phyloP scores from a whole-genome alignment of 2,888 invertebrate species.

The Nomada fucata region DNA sequence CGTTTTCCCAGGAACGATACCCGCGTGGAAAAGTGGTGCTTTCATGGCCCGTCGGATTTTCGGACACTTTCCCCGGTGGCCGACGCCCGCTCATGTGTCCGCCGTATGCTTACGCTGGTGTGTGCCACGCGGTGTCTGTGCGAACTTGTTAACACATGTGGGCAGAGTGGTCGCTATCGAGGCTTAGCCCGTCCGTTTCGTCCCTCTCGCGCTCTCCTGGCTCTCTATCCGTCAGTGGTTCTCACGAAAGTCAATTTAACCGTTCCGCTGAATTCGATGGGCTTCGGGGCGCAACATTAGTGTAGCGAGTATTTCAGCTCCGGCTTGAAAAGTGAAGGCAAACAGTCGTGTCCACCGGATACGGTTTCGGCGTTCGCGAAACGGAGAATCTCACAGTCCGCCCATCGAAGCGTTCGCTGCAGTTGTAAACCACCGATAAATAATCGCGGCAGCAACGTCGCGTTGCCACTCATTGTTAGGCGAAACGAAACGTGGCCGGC shows the following conservation, averaged over 20 bases:
- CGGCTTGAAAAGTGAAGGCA: no score
- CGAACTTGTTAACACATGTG: constrained; percentile 71
- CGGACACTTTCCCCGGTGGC: constrained; percentile 56
- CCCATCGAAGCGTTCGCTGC: not conserved
- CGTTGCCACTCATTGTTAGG: not conserved
- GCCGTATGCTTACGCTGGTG: constrained; percentile 59
- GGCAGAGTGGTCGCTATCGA: constrained; percentile 70
- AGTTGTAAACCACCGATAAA: constrained; percentile 33
- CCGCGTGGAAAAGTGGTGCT: constrained; percentile 33
- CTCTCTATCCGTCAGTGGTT: constrained; percentile 66
- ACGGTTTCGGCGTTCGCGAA: not conserved
- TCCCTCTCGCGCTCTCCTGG: constrained; percentile 57
- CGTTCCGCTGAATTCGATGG: no score
- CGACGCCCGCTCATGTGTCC: constrained; percentile 62
- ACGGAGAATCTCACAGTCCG: not conserved
- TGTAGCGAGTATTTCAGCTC: no score
- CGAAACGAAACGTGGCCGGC: no score
- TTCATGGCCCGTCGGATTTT: constrained; percentile 43
- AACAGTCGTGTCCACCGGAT: no score
- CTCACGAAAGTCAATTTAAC: constrained; percentile 51
- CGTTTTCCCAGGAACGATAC: constrained; percentile 17
- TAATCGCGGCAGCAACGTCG: constrained; percentile 20
- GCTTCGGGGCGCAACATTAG: no score
- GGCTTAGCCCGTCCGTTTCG: constrained; percentile 66
- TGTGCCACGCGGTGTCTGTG: constrained; percentile 62